Conservation (phyloP, 37 sponge, comb jelly and placozoan genomes). For the Chondrosia reniformis region DNA sequence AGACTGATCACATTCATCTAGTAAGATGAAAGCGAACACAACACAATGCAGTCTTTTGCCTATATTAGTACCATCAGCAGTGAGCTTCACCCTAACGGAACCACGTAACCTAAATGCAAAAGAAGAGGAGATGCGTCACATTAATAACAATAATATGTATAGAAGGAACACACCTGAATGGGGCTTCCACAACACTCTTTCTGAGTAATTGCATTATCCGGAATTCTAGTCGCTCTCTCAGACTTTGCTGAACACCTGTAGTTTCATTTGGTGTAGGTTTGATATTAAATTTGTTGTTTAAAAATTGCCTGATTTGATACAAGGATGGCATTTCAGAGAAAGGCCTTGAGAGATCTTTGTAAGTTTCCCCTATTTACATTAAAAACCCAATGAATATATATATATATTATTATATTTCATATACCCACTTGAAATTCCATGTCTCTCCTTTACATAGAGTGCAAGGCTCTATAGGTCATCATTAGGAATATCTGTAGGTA, state of each 20-base stretch:
- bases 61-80: conserved; percentile 41
- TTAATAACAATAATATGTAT: not conserved
- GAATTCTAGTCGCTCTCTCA: conserved; percentile 9
- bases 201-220: not conserved
- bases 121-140: not conserved
- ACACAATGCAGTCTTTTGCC: conserved; percentile 40
- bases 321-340: too few species aligned
- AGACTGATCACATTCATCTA: conserved; percentile 23
- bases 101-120: not conserved
- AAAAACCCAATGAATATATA: too few species aligned
- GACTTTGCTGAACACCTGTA: conserved; percentile 33
- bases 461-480: too few species aligned
- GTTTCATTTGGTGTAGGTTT: conserved; percentile 25
- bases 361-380: too few species aligned
- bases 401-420: too few species aligned
- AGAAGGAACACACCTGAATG: not conserved
- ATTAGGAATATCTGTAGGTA: too few species aligned
- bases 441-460: too few species aligned
- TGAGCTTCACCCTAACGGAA: conserved; percentile 7
- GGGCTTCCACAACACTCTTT: not conserved
- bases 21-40: conserved; percentile 24
- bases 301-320: too few species aligned
- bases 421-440: too few species aligned
- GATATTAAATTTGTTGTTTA: too few species aligned
- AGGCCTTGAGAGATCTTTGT: too few species aligned